Conservation (phyloP, 1,140 invertebrate genomes). For the Scaptomyza pallida region DNA sequence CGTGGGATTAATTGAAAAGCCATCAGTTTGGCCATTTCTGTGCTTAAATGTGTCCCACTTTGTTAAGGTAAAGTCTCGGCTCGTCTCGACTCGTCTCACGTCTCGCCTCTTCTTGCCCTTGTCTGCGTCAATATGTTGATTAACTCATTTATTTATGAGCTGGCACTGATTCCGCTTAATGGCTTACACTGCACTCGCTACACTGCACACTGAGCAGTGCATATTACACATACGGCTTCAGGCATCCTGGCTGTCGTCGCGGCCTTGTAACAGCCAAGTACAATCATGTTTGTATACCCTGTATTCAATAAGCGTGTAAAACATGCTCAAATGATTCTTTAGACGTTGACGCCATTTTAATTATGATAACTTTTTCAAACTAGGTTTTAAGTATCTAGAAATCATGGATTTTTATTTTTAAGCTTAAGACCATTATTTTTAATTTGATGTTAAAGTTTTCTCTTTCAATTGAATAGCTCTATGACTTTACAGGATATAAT, state of each 20-base stretch:
- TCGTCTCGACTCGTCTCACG: not conserved
- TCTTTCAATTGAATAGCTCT: no score
- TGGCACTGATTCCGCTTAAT: constrained; percentile 73
- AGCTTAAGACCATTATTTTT: no score
- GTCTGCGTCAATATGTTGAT: constrained; percentile 76
- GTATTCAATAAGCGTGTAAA: not conserved
- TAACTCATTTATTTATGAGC: constrained; percentile 81
- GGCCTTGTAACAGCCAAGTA: constrained; percentile 36
- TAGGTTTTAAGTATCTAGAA: no score
- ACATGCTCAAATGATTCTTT: not conserved
- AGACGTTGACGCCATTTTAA: no score
- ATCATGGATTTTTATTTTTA: no score
- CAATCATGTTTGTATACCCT: constrained; percentile 53
- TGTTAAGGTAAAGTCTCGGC: constrained; percentile 26
- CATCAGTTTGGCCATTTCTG: constrained; percentile 4
- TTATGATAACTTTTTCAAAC: no score
- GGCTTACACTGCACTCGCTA: constrained; percentile 53
- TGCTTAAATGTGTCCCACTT: constrained; percentile 35
- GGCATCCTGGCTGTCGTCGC: constrained; percentile 8
- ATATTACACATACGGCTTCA: not conserved
- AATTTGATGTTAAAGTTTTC: no score
- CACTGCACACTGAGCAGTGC: not conserved
- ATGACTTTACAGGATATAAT: constrained; percentile 1
- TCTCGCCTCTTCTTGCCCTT: no score
- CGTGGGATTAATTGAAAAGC: constrained; percentile 35